phyloP scores from a whole-genome alignment of 2,113 vertebrate genomes.

The Gila orcuttii region DNA sequence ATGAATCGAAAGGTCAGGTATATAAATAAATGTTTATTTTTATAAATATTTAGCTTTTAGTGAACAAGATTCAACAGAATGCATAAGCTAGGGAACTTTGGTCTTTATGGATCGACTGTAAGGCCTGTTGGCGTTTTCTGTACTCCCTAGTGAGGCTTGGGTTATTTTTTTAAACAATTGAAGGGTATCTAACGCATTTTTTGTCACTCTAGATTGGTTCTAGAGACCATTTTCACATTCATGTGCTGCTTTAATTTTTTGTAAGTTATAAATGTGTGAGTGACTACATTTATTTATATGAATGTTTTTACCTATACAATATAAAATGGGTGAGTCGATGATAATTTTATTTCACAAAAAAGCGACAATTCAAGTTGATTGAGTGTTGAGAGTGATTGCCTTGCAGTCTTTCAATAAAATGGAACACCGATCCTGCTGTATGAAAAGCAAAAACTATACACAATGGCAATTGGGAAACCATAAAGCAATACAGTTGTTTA shows the following conservation, averaged over 20 bases:
- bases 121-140: background rate
- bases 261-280: constrained; percentile 54
- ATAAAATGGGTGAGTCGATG: background rate
- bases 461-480: constrained; percentile 35
- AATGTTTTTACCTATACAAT: constrained; percentile 56
- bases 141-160: background rate
- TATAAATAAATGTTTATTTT: constrained; percentile 69
- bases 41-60: constrained; percentile 65
- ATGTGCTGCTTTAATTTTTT: constrained; percentile 64
- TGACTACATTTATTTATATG: constrained; percentile 55
- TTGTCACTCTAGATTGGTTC: constrained; percentile 47
- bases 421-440: constrained; percentile 41
- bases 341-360: constrained; percentile 9
- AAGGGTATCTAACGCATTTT: constrained; percentile 25
- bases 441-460: constrained; percentile 64
- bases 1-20: constrained; percentile 67
- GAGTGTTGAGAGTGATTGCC: background rate
- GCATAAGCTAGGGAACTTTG: constrained; percentile 5
- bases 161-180: constrained; percentile 24
- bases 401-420: constrained; percentile 51
- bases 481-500: constrained; percentile 62
- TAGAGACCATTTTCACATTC: constrained; percentile 23
- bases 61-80: constrained; percentile 14
- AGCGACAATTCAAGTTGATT: background rate
- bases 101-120: constrained; percentile 11